phyloP scores from a whole-genome alignment of 2,888 invertebrate species.

The Caenorhabditis imperialis region DNA sequence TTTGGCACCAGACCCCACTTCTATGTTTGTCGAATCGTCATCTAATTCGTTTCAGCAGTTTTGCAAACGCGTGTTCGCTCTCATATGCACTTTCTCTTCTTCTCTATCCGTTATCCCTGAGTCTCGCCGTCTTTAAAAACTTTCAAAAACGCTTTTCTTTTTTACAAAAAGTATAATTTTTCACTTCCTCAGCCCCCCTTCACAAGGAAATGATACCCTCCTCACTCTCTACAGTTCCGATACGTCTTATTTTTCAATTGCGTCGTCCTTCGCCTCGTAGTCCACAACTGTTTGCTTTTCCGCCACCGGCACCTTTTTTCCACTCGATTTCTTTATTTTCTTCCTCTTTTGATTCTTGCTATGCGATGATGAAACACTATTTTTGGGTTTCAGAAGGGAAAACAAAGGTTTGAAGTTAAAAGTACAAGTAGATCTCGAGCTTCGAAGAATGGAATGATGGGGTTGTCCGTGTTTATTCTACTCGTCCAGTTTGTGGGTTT shows the following conservation, averaged over 20 bases:
- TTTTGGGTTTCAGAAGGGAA: neutral
- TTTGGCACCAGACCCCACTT: conserved; percentile 44
- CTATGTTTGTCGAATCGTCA: conserved; percentile 24
- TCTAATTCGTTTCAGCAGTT: neutral
- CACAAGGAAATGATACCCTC: conserved; percentile 46
- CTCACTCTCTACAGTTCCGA: conserved; percentile 21
- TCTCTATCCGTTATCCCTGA: conserved; percentile 15
- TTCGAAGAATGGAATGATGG: conserved; percentile 43
- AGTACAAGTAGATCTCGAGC: no score
- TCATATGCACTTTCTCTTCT: conserved; percentile 9
- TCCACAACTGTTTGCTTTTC: conserved; percentile 46
- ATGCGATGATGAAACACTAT: no score
- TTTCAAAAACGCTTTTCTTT: no score
- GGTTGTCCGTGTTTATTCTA: conserved; percentile 23
- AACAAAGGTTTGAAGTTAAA: conserved; percentile 19
- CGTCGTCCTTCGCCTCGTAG: conserved; percentile 9
- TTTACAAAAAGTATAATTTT: neutral
- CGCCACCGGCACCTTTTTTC: conserved; percentile 39
- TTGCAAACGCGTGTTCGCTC: conserved; percentile 4
- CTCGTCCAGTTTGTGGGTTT: conserved; percentile 22
- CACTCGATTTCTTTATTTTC: conserved; percentile 20
- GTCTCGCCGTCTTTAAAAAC: no score
- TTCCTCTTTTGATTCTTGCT: conserved; percentile 44
- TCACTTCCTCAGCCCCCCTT: neutral
- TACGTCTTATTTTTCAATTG: conserved; percentile 35